Conservation (phyloP, 2,797 vertebrate genomes). For the Otus scops region DNA sequence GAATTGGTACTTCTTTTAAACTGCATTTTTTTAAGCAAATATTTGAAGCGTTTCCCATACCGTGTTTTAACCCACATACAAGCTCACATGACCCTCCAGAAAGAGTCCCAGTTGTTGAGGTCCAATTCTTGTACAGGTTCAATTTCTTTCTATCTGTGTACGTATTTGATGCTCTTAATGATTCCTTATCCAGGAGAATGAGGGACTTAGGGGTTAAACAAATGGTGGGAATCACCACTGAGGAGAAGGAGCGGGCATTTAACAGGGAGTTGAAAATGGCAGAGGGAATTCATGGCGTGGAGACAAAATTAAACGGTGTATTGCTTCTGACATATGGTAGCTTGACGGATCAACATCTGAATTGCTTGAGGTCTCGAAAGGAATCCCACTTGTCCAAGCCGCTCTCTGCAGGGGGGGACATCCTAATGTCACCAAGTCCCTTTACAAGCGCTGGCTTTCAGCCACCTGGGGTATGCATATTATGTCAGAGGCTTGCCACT, state of each 20-base stretch:
- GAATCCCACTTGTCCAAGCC: neutral
- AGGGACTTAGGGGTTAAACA: neutral
- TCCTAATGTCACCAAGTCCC: neutral
- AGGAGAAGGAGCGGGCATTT: neutral
- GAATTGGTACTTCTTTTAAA: neutral
- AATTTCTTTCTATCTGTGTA: neutral
- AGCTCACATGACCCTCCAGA: neutral
- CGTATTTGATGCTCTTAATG: neutral
- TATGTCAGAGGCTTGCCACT: neutral
- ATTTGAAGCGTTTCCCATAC: neutral
- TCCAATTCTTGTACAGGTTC: neutral
- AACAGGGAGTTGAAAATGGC: neutral
- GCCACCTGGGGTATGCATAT: neutral
- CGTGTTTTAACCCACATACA: neutral
- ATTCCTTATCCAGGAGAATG: neutral
- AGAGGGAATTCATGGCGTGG: neutral
- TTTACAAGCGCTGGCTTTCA: neutral
- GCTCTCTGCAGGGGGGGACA: neutral
- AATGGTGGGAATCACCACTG: neutral
- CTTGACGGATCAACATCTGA: neutral
- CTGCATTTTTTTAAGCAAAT: neutral
- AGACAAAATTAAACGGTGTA: neutral
- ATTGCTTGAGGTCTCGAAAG: neutral
- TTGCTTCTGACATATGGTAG: neutral
- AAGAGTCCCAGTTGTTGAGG: neutral